Percentiles rank a stretch among this genome's conserved stretches.
Conservation (phyloP, 2,888 invertebrate species). For the Coleophora deauratella region DNA sequence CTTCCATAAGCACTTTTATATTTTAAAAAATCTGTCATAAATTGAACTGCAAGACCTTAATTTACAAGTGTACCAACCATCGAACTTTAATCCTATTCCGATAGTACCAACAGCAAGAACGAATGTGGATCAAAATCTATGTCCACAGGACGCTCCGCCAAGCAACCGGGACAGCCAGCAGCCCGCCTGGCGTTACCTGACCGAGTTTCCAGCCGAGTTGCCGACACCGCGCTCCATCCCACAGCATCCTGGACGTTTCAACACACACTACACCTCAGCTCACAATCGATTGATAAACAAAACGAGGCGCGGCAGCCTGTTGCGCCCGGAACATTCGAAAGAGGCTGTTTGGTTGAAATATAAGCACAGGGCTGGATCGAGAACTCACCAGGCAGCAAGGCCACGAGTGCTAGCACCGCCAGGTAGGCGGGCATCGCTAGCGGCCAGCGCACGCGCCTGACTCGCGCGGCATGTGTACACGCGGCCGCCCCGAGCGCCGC, state of each 20-base stretch:
- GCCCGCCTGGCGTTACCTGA: conserved; percentile 12
- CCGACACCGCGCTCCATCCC: not conserved
- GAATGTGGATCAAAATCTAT: no score
- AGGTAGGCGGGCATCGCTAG: conserved; percentile 66
- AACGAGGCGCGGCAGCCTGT: conserved; percentile 54
- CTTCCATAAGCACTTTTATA: no score
- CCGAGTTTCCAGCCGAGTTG: not conserved
- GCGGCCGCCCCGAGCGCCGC: conserved; percentile 62
- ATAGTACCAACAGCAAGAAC: no score
- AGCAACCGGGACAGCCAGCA: not conserved
- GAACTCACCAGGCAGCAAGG: conserved; percentile 67
- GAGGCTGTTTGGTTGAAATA: no score
- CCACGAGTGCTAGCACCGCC: conserved; percentile 44
- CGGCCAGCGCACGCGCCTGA: conserved; percentile 71
- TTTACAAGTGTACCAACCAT: no score
- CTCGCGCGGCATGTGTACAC: conserved; percentile 61
- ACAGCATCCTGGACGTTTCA: conserved; percentile 6
- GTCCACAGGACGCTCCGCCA: no score
- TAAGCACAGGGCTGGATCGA: conserved; percentile 3
- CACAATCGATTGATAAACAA: conserved; percentile 44
- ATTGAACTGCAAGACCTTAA: no score
- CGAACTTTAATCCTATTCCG: no score
- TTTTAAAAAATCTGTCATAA: no score
- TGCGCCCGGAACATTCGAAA: conserved; percentile 32
- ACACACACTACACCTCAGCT: conserved; percentile 62